Conservation (phyloP, 2,113 vertebrate genomes). For the Myxocyprinus asiaticus region DNA sequence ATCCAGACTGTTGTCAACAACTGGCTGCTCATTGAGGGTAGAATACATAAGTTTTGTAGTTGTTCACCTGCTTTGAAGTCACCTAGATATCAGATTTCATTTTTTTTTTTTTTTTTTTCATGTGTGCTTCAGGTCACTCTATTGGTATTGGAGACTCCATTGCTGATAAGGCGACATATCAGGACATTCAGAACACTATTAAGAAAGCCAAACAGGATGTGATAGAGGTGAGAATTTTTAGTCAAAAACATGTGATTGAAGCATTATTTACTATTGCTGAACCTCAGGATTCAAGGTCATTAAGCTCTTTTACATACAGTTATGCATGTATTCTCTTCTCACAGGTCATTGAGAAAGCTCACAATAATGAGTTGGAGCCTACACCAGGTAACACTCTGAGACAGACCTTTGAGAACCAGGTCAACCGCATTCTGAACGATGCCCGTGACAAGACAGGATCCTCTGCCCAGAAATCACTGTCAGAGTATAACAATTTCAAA, state of each 20-base stretch:
- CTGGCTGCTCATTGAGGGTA: constrained; percentile 96
- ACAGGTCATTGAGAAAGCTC: constrained; percentile 96
- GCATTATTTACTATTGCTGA: too few species aligned
- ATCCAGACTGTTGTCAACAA: constrained; percentile 98
- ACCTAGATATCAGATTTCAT: background rate
- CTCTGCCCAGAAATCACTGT: constrained; percentile 94
- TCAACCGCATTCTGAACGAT: constrained; percentile 95
- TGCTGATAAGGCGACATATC: constrained; percentile 94
- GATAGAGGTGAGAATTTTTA: constrained; percentile 81
- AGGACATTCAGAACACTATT: constrained; percentile 99
- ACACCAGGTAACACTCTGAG: constrained; percentile 93
- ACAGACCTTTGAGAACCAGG: constrained; percentile 98
- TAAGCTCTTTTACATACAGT: too few species aligned
- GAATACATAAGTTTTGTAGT: background rate
- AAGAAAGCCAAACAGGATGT: constrained; percentile 98
- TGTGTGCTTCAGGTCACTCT: constrained; percentile 81
- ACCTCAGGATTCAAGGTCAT: too few species aligned
- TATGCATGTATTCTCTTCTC: background rate
- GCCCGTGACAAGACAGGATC: constrained; percentile 96
- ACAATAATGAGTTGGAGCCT: constrained; percentile 97
- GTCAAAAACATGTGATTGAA: too few species aligned
- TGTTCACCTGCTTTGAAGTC: too few species aligned
- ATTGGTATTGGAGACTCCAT: constrained; percentile 98
- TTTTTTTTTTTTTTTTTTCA: background rate
- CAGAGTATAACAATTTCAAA: constrained; percentile 98